Evolutionary conservation across 1,140 invertebrate genomes (phyloP).

Genomic region (Rhyzopertha dominica): DNA sequence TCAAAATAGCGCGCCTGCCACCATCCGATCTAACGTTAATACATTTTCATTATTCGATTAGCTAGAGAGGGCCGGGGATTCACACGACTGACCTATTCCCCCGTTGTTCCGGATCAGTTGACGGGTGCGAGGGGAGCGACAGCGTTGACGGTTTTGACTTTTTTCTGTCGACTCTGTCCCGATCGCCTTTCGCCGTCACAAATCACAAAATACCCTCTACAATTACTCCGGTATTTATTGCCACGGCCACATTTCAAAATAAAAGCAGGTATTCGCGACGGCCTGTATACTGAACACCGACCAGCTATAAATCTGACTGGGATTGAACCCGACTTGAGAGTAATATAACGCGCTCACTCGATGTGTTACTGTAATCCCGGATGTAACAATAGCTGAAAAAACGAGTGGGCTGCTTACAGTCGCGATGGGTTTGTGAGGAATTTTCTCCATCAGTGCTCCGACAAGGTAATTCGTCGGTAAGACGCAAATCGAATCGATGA

Average conservation of each 20-base stretch:
- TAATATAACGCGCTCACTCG: too few relatives aligned
- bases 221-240: constrained; percentile 29
- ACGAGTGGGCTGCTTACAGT: constrained; percentile 1
- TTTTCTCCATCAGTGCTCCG: not conserved
- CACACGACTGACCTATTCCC: constrained; percentile 6
- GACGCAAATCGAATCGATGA: not conserved
- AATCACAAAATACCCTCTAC: constrained; percentile 16
- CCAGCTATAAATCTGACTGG: constrained; percentile 19
- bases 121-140: constrained; percentile 13
- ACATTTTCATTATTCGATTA: constrained; percentile 19
- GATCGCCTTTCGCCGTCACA: constrained; percentile 26
- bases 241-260: constrained; percentile 28
- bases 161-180: constrained; percentile 22
- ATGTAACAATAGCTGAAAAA: not conserved
- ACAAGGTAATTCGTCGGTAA: too few relatives aligned
- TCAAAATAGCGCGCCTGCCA: too few relatives aligned
- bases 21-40: too few relatives aligned
- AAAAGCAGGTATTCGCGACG: constrained; percentile 20
- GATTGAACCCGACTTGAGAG: constrained; percentile 20
- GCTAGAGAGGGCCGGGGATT: too few relatives aligned
- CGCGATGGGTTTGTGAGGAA: not conserved
- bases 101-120: constrained; percentile 17
- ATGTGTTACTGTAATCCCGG: not conserved
- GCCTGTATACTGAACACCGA: constrained; percentile 11
- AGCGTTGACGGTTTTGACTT: constrained; percentile 17